Conservation (phyloP, 2,797 vertebrate genomes). For the Oryzias sinensis region DNA sequence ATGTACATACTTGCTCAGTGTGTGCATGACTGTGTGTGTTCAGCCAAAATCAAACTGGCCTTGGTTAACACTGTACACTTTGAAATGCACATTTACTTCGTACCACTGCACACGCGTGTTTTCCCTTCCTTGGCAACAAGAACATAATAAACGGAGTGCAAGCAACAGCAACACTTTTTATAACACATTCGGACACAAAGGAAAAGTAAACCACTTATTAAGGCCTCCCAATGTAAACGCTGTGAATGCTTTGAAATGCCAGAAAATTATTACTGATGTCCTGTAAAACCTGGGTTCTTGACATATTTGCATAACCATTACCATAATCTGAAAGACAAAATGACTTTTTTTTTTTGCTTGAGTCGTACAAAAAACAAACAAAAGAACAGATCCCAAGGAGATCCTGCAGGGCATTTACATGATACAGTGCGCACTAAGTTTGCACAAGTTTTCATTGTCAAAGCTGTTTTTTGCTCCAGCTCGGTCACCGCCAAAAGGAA, state of each 20-base stretch:
- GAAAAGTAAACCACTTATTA: conserved; percentile 58
- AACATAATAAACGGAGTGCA: conserved; percentile 71
- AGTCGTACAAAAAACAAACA: conserved; percentile 1
- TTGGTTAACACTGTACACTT: conserved; percentile 61
- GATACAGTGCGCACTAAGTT: conserved; percentile 6
- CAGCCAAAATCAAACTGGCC: conserved; percentile 65
- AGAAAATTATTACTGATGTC: conserved; percentile 33
- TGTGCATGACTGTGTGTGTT: conserved; percentile 28
- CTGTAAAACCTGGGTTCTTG: conserved; percentile 20
- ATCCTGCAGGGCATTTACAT: conserved; percentile 20
- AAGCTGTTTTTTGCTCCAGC: conserved; percentile 15
- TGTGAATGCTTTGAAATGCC: conserved; percentile 56
- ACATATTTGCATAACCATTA: conserved; percentile 12
- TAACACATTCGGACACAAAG: conserved; percentile 60
- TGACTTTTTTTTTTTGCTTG: neutral
- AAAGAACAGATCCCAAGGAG: conserved; percentile 7
- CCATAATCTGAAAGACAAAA: conserved; percentile 2
- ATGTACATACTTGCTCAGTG: conserved; percentile 61
- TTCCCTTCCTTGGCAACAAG: conserved; percentile 71
- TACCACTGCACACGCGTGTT: conserved; percentile 40
- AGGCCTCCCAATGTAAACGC: conserved; percentile 68
- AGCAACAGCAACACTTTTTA: conserved; percentile 61
- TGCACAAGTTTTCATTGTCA: conserved; percentile 15
- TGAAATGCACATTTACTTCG: conserved; percentile 58
- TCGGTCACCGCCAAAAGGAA: neutral